Base-by-base conservation (phyloP, 2,888 invertebrate genomes). In the Anarsia innoxiella region DNA sequence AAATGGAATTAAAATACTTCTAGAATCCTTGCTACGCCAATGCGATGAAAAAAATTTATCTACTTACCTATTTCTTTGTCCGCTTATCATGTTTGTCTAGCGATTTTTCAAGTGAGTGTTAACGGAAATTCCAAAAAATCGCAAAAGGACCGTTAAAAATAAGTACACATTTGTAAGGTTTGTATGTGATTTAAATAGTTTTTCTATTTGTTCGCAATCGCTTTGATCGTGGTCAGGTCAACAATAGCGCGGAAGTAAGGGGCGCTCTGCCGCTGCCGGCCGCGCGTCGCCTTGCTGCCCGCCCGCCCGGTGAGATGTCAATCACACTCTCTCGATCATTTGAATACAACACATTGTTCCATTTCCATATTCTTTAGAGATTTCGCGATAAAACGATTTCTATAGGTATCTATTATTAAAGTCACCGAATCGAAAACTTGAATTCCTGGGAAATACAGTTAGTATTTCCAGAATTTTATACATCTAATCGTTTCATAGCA, bases 241-340 rank as follows among this genome's bases (percentile, higher is more conserved):
- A 80, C 76, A 80, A 80, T 72, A 52, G 65, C 48, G 49, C 60
- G 61, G 63, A 60, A 64, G 66, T 61, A 59, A 53, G 53, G 61
- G 58, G 61, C 53, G 51, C 59, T 56, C 56, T 56, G 25, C 3
- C n/a, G 25, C 25, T 25, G 25, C 3, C 3, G 25, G 25, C 19
- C 52, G 41, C 37, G 45, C 38, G 39, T 35, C 33, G 39, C 41
- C 32, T 44, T 43, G 56, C 61, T 33, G 66, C 59, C 62, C 77
- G 82, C 74, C 82, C 83, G 74, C 83, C 83, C 56, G 74, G 73
- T 53, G 83, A 72, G 79, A 79, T 80, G 83, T 83, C 83, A 83
- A 83, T 83, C 82, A 79, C 63, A 55, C 39, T 56, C 67, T 73
- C 83, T 83, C 82, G 74, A 83, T 56, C 67, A 74, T 83, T 83